phyloP scores from a whole-genome alignment of 2,113 vertebrate genomes.

The Pelusios castaneus region DNA sequence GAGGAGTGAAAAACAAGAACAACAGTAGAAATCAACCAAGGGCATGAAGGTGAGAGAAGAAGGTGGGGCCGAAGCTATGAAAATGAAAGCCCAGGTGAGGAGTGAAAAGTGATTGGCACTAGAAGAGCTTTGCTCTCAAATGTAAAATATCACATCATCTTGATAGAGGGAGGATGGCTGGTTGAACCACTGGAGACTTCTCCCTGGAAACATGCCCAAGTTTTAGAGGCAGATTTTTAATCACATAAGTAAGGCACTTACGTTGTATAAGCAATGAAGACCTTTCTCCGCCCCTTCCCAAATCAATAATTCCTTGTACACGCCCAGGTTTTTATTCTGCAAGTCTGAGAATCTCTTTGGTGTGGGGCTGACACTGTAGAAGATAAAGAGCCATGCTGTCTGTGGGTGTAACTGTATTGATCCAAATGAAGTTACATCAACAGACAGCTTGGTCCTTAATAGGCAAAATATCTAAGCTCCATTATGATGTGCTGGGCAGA shows the following conservation, averaged over 20 bases:
- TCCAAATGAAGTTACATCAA: fast-evolving
- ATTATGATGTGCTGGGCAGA: not conserved
- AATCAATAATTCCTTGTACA: fast-evolving
- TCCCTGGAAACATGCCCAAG: not conserved
- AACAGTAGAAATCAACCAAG: constrained; percentile 10
- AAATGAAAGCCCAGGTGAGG: not conserved
- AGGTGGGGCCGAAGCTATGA: not conserved
- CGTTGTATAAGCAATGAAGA: not conserved
- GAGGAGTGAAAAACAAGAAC: not conserved
- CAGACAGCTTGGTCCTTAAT: not conserved
- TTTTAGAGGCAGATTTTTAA: not conserved
- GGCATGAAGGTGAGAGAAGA: not conserved
- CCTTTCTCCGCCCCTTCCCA: fast-evolving
- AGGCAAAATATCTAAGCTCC: fast-evolving
- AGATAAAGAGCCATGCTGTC: fast-evolving
- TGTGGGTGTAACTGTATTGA: fast-evolving
- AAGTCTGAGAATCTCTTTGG: not conserved
- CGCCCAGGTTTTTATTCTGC: not conserved
- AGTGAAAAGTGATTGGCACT: not conserved
- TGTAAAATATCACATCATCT: not conserved
- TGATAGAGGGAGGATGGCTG: not conserved
- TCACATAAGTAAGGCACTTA: not conserved
- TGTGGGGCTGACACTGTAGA: not conserved
- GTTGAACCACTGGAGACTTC: not conserved
- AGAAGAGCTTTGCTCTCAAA: not conserved